Percentiles rank a stretch among this genome's conserved stretches.
These are phyloP conservation scores for Telenomus remus DNA, from an alignment of 1,140 invertebrate species.

Conservation along the genomic window DNA sequence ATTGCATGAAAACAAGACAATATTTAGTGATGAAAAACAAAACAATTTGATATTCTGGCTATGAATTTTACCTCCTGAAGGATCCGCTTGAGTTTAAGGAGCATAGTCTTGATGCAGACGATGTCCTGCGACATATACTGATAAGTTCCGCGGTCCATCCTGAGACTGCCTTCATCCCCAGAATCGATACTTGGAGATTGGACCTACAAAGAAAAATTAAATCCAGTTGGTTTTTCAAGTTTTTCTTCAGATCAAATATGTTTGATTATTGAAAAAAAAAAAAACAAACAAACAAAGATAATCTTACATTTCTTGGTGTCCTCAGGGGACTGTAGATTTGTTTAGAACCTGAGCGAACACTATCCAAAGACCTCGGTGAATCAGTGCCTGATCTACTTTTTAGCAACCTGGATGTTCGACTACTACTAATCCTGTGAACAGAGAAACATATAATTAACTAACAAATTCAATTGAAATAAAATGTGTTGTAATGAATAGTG, in stretches of 20 bases:
- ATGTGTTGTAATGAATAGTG: no score
- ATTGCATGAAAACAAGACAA: slow-evolving; percentile 31
- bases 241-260: no score
- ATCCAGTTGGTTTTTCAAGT: no score
- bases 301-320: slow-evolving; percentile 71
- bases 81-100: slow-evolving; percentile 84
- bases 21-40: slow-evolving; percentile 24
- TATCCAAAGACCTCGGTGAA: slow-evolving; percentile 65
- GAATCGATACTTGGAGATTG: slow-evolving; percentile 74
- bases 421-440: slow-evolving; percentile 65
- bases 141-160: slow-evolving; percentile 79
- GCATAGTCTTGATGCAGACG: slow-evolving; percentile 85
- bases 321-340: slow-evolving; percentile 73
- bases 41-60: slow-evolving; percentile 3
- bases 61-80: slow-evolving; percentile 82
- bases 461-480: neutral
- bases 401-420: slow-evolving; percentile 67
- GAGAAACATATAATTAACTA: neutral
- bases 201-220: slow-evolving; percentile 60
- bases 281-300: neutral
- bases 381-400: slow-evolving; percentile 71
- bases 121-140: slow-evolving; percentile 85
- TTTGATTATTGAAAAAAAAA: neutral
- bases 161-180: slow-evolving; percentile 76
- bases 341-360: slow-evolving; percentile 56